phyloP scores from a whole-genome alignment of 2,888 invertebrate species.

The Blastobasis adustella region DNA sequence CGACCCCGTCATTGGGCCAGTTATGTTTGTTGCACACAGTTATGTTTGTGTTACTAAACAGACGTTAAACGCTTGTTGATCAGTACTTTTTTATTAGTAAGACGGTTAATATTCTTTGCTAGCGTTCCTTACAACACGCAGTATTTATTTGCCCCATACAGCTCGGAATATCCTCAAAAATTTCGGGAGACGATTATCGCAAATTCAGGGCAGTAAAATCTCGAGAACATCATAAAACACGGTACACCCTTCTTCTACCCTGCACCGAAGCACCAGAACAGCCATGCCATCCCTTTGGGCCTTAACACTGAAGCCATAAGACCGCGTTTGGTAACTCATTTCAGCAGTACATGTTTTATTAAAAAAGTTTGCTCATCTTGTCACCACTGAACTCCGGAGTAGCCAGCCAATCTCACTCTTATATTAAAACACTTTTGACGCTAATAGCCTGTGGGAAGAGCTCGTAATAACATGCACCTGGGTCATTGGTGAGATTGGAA shows the following conservation, averaged over 20 bases:
- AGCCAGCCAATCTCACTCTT: conserved; percentile 34
- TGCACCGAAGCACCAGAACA: too few species aligned
- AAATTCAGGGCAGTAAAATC: conserved; percentile 35
- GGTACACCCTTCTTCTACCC: conserved; percentile 20
- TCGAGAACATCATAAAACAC: conserved; percentile 39
- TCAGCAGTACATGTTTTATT: conserved; percentile 49
- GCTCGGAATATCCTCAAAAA: background rate
- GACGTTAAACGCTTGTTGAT: too few species aligned
- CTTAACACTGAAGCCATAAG: too few species aligned
- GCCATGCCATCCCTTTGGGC: too few species aligned
- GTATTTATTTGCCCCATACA: background rate
- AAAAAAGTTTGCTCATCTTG: conserved; percentile 54
- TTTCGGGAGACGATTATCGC: conserved; percentile 13
- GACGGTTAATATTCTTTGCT: too few species aligned
- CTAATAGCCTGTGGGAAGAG: background rate
- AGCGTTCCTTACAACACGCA: too few species aligned
- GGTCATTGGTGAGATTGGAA: too few species aligned
- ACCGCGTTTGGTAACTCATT: too few species aligned
- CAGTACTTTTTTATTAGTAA: too few species aligned
- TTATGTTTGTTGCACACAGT: too few species aligned
- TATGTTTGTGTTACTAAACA: too few species aligned
- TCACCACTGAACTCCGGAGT: conserved; percentile 36
- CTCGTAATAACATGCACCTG: background rate
- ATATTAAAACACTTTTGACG: conserved; percentile 52
- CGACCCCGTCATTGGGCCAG: too few species aligned